A percentile compares a stretch with the other conserved stretches of the same genome.
Evolutionary conservation across 2,888 invertebrate species (phyloP).

Genomic region (Nomada lathburiana): DNA sequence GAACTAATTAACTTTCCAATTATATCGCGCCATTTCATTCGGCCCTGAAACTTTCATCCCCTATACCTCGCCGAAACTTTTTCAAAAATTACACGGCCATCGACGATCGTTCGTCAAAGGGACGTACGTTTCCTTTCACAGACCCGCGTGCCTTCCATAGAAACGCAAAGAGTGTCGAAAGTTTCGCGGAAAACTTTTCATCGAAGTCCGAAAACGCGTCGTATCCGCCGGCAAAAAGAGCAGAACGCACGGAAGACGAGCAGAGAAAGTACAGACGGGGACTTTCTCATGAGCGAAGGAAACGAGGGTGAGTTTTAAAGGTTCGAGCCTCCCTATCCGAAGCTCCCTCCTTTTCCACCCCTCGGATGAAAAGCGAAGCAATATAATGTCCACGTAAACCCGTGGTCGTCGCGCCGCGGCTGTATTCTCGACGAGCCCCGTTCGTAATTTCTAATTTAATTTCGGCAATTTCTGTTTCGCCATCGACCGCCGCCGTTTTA

Average conservation of each 20-base stretch:
- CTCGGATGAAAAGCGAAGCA: slow-evolving; percentile 42
- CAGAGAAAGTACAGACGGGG: slow-evolving; percentile 25
- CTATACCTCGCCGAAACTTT: slow-evolving; percentile 24
- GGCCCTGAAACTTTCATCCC: neutral
- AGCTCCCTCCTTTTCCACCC: slow-evolving; percentile 4
- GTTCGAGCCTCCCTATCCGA: slow-evolving; percentile 34
- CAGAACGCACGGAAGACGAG: neutral
- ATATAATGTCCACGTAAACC: slow-evolving; percentile 62
- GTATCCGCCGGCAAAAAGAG: slow-evolving; percentile 42
- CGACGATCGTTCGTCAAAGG: slow-evolving; percentile 51
- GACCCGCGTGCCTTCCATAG: slow-evolving; percentile 27
- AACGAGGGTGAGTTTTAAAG: slow-evolving; percentile 55
- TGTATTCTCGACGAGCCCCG: slow-evolving; percentile 32
- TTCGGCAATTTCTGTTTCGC: slow-evolving; percentile 53
- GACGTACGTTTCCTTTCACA: slow-evolving; percentile 30
- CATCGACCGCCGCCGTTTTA: slow-evolving; percentile 46
- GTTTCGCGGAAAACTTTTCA: slow-evolving; percentile 42
- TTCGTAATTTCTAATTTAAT: slow-evolving; percentile 74
- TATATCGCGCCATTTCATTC: slow-evolving; percentile 21
- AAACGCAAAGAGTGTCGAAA: slow-evolving; percentile 49
- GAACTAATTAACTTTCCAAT: slow-evolving; percentile 30
- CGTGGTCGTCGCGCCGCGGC: slow-evolving; percentile 12
- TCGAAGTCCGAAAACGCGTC: slow-evolving; percentile 55
- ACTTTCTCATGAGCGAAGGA: slow-evolving; percentile 47
- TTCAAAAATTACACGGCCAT: slow-evolving; percentile 38